Percentiles rank a stretch among this genome's conserved stretches.
Conservation (phyloP, 2,797 vertebrate genomes). For the Enteromius trimaculatus region DNA sequence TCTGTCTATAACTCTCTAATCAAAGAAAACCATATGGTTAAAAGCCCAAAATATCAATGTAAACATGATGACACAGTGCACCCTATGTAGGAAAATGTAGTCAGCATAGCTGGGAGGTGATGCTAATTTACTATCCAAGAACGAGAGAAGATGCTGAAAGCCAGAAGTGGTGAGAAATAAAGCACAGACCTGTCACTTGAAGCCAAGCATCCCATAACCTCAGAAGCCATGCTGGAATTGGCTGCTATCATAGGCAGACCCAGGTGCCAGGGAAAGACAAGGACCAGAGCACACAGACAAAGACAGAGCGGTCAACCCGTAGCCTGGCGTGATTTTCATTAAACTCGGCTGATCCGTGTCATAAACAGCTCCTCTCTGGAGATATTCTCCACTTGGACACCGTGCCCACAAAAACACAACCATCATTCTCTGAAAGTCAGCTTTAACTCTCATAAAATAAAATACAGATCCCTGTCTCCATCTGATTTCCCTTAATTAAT, state of each 20-base stretch:
- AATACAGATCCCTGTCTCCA: neutral
- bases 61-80: constrained; percentile 29
- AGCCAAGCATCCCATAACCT: constrained; percentile 47
- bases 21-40: constrained; percentile 44
- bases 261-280: constrained; percentile 47
- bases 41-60: constrained; percentile 48
- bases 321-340: constrained; percentile 38
- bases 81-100: constrained; percentile 27
- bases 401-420: neutral
- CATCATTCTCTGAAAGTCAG: neutral
- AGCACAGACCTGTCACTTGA: constrained; percentile 31
- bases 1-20: constrained; percentile 47
- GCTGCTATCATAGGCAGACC: constrained; percentile 21
- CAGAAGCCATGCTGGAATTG: constrained; percentile 53
- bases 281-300: constrained; percentile 50
- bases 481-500: neutral
- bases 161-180: constrained; percentile 11
- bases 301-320: constrained; percentile 31
- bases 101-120: constrained; percentile 43
- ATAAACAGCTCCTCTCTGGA: constrained; percentile 45
- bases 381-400: constrained; percentile 32
- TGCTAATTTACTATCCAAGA: constrained; percentile 18
- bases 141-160: constrained; percentile 9
- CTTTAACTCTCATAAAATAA: neutral
- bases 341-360: constrained; percentile 35